Evolutionary conservation across 2,797 vertebrate species (phyloP).

Genomic region (Alca torda): DNA sequence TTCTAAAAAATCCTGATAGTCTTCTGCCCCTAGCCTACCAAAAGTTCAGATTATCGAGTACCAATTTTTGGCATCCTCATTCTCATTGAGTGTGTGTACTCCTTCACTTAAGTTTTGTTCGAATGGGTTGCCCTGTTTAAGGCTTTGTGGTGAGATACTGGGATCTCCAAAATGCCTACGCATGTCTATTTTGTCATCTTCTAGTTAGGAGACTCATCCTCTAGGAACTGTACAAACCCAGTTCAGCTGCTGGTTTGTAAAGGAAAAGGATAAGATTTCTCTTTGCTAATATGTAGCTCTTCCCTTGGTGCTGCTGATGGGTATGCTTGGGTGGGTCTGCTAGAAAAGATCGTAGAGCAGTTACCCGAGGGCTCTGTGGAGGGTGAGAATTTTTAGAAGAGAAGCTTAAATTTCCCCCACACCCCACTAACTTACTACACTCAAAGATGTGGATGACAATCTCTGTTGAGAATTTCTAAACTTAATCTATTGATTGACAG

Average conservation of each 20-base stretch:
- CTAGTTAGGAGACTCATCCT: background rate
- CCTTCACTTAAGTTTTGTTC: background rate
- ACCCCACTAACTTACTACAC: background rate
- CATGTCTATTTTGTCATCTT: background rate
- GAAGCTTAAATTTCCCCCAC: background rate
- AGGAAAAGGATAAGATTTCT: background rate
- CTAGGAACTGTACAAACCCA: background rate
- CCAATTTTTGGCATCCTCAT: background rate
- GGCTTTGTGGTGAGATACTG: background rate
- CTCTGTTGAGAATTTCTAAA: background rate
- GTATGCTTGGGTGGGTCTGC: background rate
- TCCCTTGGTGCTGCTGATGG: background rate
- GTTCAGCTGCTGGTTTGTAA: background rate
- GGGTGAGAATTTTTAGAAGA: background rate
- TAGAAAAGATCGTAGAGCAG: background rate
- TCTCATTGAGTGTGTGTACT: background rate
- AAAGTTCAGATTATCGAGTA: background rate
- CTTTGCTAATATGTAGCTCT: background rate
- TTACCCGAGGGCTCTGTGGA: background rate
- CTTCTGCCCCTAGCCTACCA: accelerated
- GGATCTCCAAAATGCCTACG: background rate
- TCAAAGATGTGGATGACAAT: background rate
- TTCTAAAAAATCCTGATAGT: background rate
- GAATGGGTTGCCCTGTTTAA: background rate
- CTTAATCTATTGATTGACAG: background rate